phyloP scores from a whole-genome alignment of 2,113 vertebrate species.

The Gobio gobio region DNA sequence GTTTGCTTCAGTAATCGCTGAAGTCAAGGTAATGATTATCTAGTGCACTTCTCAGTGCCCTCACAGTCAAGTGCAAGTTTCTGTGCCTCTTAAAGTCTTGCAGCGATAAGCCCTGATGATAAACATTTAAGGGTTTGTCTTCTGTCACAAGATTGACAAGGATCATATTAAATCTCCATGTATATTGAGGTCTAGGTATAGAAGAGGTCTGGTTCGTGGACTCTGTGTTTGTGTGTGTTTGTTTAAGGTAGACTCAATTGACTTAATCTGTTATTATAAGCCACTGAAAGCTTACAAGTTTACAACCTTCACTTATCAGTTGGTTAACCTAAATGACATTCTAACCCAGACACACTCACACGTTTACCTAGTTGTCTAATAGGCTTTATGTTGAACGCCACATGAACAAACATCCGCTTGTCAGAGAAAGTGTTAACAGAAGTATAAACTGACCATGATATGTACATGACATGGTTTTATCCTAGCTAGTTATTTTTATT shows the following conservation, averaged over 20 bases:
- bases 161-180: not conserved
- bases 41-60: slow-evolving; percentile 49
- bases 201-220: not conserved
- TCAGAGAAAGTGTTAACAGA: no score
- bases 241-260: slow-evolving; percentile 54
- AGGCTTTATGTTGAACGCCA: no score
- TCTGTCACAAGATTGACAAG: not conserved
- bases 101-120: not conserved
- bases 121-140: slow-evolving; percentile 3
- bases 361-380: not conserved
- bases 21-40: slow-evolving; percentile 65
- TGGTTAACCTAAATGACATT: not conserved
- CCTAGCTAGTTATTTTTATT: no score
- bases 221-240: slow-evolving; percentile 3
- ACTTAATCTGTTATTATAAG: slow-evolving; percentile 59
- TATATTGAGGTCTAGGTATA: not conserved
- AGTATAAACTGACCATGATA: no score
- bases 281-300: slow-evolving; percentile 47
- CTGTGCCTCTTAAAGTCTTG: slow-evolving; percentile 1
- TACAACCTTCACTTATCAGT: slow-evolving; percentile 29
- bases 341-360: not conserved
- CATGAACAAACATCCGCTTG: no score
- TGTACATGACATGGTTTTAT: no score
- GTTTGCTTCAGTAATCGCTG: slow-evolving; percentile 68
- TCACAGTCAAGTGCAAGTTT: slow-evolving; percentile 48